Conservation (phyloP, 2,797 vertebrate genomes). For the Coregonus suidteri region DNA sequence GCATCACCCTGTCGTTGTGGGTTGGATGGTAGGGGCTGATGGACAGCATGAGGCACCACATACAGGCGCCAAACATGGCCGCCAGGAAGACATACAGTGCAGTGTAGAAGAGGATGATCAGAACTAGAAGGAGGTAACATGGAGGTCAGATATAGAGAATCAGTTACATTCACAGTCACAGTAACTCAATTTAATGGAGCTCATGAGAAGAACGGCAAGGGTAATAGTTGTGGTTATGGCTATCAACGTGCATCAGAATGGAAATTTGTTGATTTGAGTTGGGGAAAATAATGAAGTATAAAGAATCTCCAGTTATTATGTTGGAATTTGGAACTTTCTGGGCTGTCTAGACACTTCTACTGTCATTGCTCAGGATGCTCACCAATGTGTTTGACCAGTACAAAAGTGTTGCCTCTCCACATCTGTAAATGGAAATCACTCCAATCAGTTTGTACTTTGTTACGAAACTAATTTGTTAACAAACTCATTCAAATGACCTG, state of each 20-base stretch:
- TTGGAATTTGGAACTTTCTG: slow-evolving; percentile 15
- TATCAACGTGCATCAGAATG: background rate
- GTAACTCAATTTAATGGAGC: background rate
- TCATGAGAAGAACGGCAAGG: background rate
- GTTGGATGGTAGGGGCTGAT: slow-evolving; percentile 91
- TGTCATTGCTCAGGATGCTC: slow-evolving; percentile 49
- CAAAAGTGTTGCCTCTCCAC: slow-evolving; percentile 19
- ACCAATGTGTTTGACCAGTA: slow-evolving; percentile 56
- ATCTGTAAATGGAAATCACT: slow-evolving; percentile 35
- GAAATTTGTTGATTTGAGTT: slow-evolving; percentile 17
- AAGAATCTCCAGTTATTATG: slow-evolving; percentile 12
- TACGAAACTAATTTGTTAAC: background rate
- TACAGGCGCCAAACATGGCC: slow-evolving; percentile 92
- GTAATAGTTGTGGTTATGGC: background rate
- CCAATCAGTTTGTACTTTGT: background rate
- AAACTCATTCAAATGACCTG: slow-evolving; percentile 30
- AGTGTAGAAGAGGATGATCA: slow-evolving; percentile 92
- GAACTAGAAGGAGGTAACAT: slow-evolving; percentile 74
- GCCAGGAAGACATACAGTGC: slow-evolving; percentile 90
- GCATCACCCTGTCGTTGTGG: slow-evolving; percentile 91
- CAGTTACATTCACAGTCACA: background rate
- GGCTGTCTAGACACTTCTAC: slow-evolving; percentile 41
- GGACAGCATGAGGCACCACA: slow-evolving; percentile 91
- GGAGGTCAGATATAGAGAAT: background rate
- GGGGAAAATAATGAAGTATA: slow-evolving; percentile 32